Conservation (phyloP, 2,888 invertebrate species). For the Ypsolopha scabrella region DNA sequence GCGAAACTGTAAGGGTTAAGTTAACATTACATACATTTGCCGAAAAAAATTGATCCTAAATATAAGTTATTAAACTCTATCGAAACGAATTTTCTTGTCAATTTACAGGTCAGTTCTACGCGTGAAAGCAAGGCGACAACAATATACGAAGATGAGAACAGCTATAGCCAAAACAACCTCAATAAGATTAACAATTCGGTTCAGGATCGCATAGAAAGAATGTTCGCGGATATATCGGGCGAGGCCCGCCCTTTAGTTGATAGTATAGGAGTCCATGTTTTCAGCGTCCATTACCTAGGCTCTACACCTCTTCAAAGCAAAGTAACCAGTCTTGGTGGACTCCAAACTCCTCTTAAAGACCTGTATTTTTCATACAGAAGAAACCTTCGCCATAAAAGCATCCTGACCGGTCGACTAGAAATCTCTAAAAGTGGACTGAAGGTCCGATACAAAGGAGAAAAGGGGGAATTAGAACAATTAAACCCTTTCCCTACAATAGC, state of each 20-base stretch:
- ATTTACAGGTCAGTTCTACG: conserved; percentile 40
- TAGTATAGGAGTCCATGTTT: conserved; percentile 69
- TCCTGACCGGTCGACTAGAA: conserved; percentile 72
- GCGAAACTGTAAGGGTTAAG: no score
- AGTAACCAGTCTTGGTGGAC: conserved; percentile 84
- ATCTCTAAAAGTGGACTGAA: conserved; percentile 79
- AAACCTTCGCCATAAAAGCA: conserved; percentile 60
- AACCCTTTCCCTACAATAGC: conserved; percentile 93
- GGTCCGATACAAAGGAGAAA: conserved; percentile 75
- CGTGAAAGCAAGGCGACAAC: conserved; percentile 35
- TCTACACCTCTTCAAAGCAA: conserved; percentile 82
- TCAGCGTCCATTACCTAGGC: conserved; percentile 85
- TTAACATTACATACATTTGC: no score
- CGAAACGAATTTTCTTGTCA: conserved; percentile 3
- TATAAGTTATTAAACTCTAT: no score
- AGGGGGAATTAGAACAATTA: conserved; percentile 73
- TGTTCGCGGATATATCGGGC: conserved; percentile 82
- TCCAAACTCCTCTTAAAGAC: conserved; percentile 83
- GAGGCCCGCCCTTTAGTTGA: conserved; percentile 59
- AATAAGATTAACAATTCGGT: conserved; percentile 74
- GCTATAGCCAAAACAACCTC: conserved; percentile 48
- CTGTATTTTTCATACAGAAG: conserved; percentile 76
- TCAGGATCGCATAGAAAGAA: conserved; percentile 87
- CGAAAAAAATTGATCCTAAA: no score
- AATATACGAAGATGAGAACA: conserved; percentile 52